phyloP scores from a whole-genome alignment of 2,888 invertebrate genomes.

The Arge pagana region DNA sequence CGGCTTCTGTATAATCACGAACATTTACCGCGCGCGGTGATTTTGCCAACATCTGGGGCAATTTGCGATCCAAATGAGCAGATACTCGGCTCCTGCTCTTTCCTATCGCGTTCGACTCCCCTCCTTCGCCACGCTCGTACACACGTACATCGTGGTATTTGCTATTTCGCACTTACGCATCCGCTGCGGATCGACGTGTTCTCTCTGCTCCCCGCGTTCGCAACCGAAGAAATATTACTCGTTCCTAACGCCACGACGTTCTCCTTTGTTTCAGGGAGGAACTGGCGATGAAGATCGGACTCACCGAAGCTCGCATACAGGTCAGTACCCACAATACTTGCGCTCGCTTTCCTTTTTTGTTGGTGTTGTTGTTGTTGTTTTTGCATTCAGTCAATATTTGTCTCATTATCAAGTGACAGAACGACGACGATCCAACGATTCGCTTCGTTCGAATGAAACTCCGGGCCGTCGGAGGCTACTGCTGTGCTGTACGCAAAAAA shows the following conservation, averaged over 20 bases:
- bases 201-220: neutral
- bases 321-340: constrained; percentile 62
- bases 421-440: too few species aligned
- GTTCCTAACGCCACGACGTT: neutral
- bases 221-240: constrained; percentile 9
- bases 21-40: constrained; percentile 50
- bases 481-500: too few species aligned
- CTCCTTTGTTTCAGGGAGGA: constrained; percentile 79
- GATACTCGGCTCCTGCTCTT: constrained; percentile 26
- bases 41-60: constrained; percentile 54
- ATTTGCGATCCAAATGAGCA: constrained; percentile 53
- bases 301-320: constrained; percentile 94
- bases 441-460: too few species aligned
- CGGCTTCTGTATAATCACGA: constrained; percentile 52
- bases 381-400: too few species aligned
- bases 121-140: constrained; percentile 10
- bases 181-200: neutral
- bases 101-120: neutral
- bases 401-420: too few species aligned
- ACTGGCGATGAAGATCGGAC: constrained; percentile 91
- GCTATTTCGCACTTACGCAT: too few species aligned
- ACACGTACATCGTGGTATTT: too few species aligned
- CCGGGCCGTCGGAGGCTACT: too few species aligned
- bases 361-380: too few species aligned
- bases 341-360: too few species aligned